Percentiles rank a stretch among this genome's conserved stretches.
phyloP scores from a whole-genome alignment of 2,888 invertebrate genomes.

The Drosophila picticornis region DNA sequence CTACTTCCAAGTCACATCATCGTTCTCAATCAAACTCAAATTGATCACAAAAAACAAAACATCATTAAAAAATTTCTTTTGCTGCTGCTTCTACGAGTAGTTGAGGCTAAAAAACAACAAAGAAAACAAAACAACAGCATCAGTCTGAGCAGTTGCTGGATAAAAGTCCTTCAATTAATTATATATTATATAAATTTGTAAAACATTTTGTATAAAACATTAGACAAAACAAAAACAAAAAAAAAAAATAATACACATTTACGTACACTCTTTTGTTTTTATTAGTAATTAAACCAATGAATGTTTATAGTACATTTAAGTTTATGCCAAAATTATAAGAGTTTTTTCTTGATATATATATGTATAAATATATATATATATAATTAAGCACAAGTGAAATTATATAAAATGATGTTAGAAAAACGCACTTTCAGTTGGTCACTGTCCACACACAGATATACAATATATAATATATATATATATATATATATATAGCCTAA shows the following conservation, averaged over 20 bases:
- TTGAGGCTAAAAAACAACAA: slow-evolving; percentile 50
- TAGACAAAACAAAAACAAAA: slow-evolving; percentile 25
- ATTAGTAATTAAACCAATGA: slow-evolving; percentile 43
- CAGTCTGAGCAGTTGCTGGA: slow-evolving; percentile 7
- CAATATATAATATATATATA: slow-evolving; percentile 19
- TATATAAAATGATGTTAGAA: slow-evolving; percentile 37
- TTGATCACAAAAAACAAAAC: slow-evolving; percentile 25
- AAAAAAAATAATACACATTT: background rate
- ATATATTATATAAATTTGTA: slow-evolving; percentile 37
- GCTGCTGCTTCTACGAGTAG: slow-evolving; percentile 54
- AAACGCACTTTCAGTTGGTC: slow-evolving; percentile 46
- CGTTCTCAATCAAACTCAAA: slow-evolving; percentile 19
- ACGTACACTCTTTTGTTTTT: slow-evolving; percentile 15
- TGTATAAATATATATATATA: slow-evolving; percentile 21
- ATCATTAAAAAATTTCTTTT: slow-evolving; percentile 30
- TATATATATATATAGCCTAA: slow-evolving; percentile 42
- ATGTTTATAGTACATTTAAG: slow-evolving; percentile 64
- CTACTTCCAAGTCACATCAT: slow-evolving; percentile 66
- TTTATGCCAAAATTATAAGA: slow-evolving; percentile 69
- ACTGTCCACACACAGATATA: slow-evolving; percentile 57
- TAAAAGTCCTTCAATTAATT: slow-evolving; percentile 9
- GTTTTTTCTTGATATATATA: slow-evolving; percentile 13
- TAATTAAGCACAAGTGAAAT: slow-evolving; percentile 45
- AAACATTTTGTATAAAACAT: slow-evolving; percentile 66
- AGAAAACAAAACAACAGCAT: slow-evolving; percentile 1